Evolutionary conservation across 2,797 vertebrate genomes (phyloP).

Genomic region (Sebastes hubbsi): DNA sequence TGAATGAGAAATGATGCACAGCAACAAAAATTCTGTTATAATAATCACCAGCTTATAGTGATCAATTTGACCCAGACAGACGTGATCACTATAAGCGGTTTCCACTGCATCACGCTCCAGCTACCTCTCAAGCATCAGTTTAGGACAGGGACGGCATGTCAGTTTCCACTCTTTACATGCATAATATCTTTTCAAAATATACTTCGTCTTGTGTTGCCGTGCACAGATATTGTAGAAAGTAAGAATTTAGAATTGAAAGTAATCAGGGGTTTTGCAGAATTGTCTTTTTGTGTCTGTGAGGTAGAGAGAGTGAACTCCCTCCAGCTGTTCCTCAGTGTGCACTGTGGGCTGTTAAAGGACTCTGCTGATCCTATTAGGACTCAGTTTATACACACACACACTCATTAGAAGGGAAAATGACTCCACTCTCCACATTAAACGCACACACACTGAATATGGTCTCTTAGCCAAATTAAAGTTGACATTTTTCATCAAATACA

Average conservation of each 20-base stretch:
- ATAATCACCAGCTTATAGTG: too few species aligned
- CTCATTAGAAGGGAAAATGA: conserved; percentile 41
- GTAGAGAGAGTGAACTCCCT: not conserved
- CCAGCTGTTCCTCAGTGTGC: conserved; percentile 22
- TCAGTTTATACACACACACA: conserved; percentile 9
- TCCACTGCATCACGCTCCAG: too few species aligned
- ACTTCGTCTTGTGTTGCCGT: not conserved
- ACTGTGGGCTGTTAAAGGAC: conserved; percentile 15
- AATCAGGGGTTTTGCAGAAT: not conserved
- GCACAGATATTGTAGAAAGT: too few species aligned
- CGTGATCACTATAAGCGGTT: too few species aligned
- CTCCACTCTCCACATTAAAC: not conserved
- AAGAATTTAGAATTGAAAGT: too few species aligned
- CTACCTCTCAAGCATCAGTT: too few species aligned
- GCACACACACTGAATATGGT: not conserved
- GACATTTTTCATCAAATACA: not conserved
- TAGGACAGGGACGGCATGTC: too few species aligned
- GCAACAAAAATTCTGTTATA: too few species aligned
- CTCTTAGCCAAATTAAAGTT: not conserved
- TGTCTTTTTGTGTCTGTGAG: not conserved
- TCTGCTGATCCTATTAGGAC: conserved; percentile 41
- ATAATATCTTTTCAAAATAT: not conserved
- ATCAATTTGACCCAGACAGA: too few species aligned
- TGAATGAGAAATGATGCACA: too few species aligned
- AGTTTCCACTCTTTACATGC: not conserved